Base-by-base conservation (phyloP, 2,888 invertebrate species). In the Ophion ventricosus region DNA sequence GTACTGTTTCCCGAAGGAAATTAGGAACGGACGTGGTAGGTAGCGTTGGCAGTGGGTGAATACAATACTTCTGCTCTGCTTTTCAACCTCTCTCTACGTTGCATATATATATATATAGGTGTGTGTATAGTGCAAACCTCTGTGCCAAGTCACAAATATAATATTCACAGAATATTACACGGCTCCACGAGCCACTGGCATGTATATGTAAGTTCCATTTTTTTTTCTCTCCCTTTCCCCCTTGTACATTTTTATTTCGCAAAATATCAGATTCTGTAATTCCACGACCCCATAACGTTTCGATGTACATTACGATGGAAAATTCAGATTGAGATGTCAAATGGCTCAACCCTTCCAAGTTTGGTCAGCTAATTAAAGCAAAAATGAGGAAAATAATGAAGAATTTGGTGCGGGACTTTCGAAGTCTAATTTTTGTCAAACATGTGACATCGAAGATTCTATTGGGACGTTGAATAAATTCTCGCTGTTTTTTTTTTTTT, bases 1-100 rank as follows among this genome's bases (percentile, higher is more conserved):
- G 88, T 85, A 85, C 83, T 89, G 92, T 93, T 91, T 93, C 93
- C 93, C 93, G 93, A 91, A 93, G 93, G 93, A 93, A 93, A 93
- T 93, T 93, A 93, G 92, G 91, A 91, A 92, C 91, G 91, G 87
- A 88, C 87, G 87, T 85, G 90, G 67, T 73, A 17, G 67, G 43
- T 64, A 20, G 54, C 70, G 74, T 61, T 35, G 70, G 69, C 76
- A 70, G 43, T 70, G 79, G 66, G 64, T 75, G 84, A 82, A 79
- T 79, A 75, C 81, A 78, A 89, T 89, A 91, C 89, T 87, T 86
- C 84, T 80, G 85, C 84, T 82, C 87, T 85, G 82, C 85, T 80
- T 77, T 82, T 83, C 82, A 80, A 85, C 87, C 85, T 85, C 87
- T 86, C 85, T 79, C 82, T 87, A 81, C 80, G 82, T 67, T 63